These are phyloP conservation scores for Pelusios castaneus DNA, from an alignment of 2,113 vertebrate genomes.

Conservation along the genomic window DNA sequence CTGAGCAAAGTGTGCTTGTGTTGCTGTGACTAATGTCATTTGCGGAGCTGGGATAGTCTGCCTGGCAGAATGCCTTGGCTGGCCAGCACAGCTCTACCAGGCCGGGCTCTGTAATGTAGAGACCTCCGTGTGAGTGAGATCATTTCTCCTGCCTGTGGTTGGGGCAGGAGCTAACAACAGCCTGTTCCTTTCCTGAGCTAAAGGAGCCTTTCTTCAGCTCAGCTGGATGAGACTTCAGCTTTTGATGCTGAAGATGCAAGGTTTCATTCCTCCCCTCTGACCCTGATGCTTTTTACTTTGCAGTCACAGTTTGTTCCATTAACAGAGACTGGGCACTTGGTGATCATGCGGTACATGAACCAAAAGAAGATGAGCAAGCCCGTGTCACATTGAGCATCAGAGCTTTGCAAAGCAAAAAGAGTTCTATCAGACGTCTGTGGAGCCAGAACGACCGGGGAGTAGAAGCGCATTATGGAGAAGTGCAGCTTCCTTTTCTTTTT, in stretches of 20 bases:
- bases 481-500: background rate
- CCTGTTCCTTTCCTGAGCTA: background rate
- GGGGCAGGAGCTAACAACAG: background rate
- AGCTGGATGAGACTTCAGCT: background rate
- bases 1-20: no score
- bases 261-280: accelerated
- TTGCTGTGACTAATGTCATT: no score
- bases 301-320: background rate
- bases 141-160: slow-evolving; percentile 25
- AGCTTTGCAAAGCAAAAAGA: accelerated
- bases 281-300: background rate
- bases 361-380: accelerated
- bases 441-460: background rate
- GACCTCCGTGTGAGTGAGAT: background rate
- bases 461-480: background rate
- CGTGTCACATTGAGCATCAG: background rate
- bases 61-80: no score
- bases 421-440: accelerated
- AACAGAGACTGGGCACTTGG: background rate
- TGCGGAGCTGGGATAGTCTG: no score
- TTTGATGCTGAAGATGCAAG: background rate
- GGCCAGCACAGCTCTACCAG: no score
- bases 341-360: accelerated
- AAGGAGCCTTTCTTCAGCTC: background rate
- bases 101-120: no score